A percentile compares a stretch with the other conserved stretches of the same genome.
phyloP scores from a whole-genome alignment of 1,140 invertebrate genomes.

The Mactra quadrangularis region DNA sequence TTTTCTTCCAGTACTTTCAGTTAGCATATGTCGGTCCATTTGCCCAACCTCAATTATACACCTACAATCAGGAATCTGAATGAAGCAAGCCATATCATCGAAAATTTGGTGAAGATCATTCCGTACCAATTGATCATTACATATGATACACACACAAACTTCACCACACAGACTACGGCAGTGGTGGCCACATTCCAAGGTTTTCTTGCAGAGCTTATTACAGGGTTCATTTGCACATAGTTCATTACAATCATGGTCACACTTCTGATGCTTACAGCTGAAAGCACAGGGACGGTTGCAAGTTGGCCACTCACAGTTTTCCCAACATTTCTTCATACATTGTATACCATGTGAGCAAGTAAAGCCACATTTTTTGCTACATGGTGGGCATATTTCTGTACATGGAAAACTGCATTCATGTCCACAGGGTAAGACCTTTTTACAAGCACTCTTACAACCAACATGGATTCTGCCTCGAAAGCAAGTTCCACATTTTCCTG shows the following conservation, averaged over 20 bases:
- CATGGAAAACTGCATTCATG: constrained; percentile 72
- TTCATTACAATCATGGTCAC: constrained; percentile 85
- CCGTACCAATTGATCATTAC: constrained; percentile 82
- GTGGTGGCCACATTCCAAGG: constrained; percentile 86
- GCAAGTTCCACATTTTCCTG: constrained; percentile 81
- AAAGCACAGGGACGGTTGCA: constrained; percentile 85
- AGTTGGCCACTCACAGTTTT: constrained; percentile 84
- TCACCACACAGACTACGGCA: constrained; percentile 87
- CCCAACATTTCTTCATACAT: constrained; percentile 86
- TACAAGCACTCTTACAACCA: constrained; percentile 71
- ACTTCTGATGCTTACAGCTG: constrained; percentile 85
- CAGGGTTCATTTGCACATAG: constrained; percentile 86
- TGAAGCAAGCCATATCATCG: constrained; percentile 59
- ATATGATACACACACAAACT: constrained; percentile 81
- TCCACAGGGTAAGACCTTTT: constrained; percentile 75
- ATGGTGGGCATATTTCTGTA: constrained; percentile 85
- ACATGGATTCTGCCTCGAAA: constrained; percentile 87
- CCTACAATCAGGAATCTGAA: constrained; percentile 55
- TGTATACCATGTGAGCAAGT: constrained; percentile 84
- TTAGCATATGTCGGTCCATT: constrained; percentile 82
- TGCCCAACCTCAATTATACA: constrained; percentile 56
- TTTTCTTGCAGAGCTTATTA: constrained; percentile 64
- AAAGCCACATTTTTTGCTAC: constrained; percentile 85
- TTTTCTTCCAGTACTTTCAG: neutral
- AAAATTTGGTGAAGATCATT: constrained; percentile 84